Evolutionary conservation across 2,113 vertebrate genomes (phyloP).

Genomic region (Eudyptes chrysolophus): DNA sequence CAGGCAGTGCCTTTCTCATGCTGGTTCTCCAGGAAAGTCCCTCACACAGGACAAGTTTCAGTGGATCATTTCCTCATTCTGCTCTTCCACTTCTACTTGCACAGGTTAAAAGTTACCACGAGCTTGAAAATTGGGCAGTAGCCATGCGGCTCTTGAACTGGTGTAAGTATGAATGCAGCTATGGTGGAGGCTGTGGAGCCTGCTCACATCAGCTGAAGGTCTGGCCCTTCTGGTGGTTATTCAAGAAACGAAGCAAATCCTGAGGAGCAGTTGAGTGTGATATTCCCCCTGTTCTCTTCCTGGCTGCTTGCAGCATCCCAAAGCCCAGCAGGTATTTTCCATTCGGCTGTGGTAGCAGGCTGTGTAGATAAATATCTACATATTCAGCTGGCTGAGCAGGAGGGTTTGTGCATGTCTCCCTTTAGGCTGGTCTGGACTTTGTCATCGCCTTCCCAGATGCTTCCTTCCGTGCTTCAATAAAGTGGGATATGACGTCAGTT

Average conservation of each 20-base stretch:
- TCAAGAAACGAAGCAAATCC: background rate
- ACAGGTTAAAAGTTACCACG: background rate
- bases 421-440: background rate
- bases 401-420: background rate
- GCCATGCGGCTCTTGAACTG: background rate
- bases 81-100: background rate
- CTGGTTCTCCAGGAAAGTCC: background rate
- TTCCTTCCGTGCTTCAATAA: background rate
- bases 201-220: background rate
- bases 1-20: background rate
- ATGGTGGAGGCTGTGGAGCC: background rate
- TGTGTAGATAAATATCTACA: background rate
- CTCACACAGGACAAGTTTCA: background rate
- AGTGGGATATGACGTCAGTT: background rate
- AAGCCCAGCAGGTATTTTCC: background rate
- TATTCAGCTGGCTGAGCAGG: background rate
- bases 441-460: background rate
- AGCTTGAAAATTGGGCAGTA: background rate
- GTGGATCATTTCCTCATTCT: background rate
- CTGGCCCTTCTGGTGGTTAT: background rate
- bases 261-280: background rate
- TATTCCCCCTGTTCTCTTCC: background rate
- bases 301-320: background rate
- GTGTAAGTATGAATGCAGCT: background rate
- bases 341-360: background rate